Evolutionary conservation across 2,888 invertebrate genomes (phyloP).

Genomic region (Ceratothoa steindachneri): DNA sequence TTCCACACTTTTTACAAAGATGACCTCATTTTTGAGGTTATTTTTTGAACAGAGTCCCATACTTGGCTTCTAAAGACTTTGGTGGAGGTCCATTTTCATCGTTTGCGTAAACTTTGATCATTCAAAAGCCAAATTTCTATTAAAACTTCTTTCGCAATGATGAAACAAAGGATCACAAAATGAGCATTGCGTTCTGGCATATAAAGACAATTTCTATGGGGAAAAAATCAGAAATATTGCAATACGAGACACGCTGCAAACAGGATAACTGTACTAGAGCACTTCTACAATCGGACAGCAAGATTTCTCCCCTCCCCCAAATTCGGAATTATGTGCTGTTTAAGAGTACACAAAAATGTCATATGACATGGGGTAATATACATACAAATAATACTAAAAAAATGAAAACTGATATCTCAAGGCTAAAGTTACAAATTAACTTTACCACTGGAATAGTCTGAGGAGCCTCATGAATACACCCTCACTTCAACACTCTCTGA

Average conservation of each 20-base stretch:
- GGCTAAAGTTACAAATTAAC: not conserved
- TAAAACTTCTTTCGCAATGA: not conserved
- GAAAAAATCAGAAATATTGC: not conserved
- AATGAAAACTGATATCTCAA: not conserved
- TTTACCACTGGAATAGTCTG: not conserved
- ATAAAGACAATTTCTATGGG: not conserved
- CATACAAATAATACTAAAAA: not conserved
- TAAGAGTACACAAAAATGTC: not conserved
- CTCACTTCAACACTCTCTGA: not conserved
- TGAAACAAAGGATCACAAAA: not conserved
- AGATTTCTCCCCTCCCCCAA: not conserved
- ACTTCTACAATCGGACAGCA: too few relatives aligned
- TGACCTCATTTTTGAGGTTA: constrained; percentile 4
- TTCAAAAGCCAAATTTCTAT: not conserved
- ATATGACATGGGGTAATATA: not conserved
- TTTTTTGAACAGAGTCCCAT: constrained; percentile 1
- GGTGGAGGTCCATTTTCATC: not conserved
- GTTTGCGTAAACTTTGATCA: not conserved
- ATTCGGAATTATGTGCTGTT: not conserved
- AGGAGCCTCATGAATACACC: not conserved
- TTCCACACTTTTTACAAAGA: not conserved
- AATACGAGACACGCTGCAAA: not conserved
- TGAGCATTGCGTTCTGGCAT: not conserved
- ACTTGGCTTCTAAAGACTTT: constrained; percentile 2
- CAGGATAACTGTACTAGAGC: not conserved